Evolutionary conservation across 2,797 vertebrate genomes (phyloP).

Genomic region (Labeo calbasu): DNA sequence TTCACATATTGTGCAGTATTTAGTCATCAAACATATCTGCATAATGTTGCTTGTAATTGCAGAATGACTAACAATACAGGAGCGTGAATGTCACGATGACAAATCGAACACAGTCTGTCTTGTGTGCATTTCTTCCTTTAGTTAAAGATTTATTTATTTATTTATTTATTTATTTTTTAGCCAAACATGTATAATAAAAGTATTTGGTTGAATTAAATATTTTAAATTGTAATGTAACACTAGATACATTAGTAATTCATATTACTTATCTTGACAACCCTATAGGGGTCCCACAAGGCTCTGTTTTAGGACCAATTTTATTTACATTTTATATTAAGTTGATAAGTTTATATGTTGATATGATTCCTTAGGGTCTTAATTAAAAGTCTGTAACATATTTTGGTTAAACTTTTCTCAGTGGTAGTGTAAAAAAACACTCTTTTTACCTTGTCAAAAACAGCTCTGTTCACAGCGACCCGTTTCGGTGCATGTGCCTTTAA

Average conservation of each 20-base stretch:
- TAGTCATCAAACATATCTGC: conserved; percentile 6
- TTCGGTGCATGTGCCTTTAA: too few species aligned
- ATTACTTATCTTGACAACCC: not conserved
- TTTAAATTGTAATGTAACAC: not conserved
- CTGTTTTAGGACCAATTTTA: not conserved
- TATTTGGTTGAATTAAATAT: not conserved
- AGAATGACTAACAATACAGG: not conserved
- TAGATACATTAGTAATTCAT: not conserved
- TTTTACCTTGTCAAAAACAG: too few species aligned
- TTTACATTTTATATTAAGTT: not conserved
- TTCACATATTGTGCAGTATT: not conserved
- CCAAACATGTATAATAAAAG: not conserved
- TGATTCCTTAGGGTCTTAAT: too few species aligned
- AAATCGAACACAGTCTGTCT: not conserved
- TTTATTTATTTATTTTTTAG: too few species aligned
- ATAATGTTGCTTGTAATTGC: not conserved
- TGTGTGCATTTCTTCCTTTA: not conserved
- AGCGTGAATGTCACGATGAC: not conserved
- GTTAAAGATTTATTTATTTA: not conserved
- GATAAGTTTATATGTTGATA: too few species aligned
- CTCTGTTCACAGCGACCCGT: too few species aligned
- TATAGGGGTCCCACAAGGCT: not conserved
- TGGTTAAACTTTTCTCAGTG: too few species aligned
- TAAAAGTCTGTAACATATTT: too few species aligned
- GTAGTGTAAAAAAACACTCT: too few species aligned